Evolutionary conservation across 2,888 invertebrate species (phyloP).

Genomic region (Mythimna pallens): DNA sequence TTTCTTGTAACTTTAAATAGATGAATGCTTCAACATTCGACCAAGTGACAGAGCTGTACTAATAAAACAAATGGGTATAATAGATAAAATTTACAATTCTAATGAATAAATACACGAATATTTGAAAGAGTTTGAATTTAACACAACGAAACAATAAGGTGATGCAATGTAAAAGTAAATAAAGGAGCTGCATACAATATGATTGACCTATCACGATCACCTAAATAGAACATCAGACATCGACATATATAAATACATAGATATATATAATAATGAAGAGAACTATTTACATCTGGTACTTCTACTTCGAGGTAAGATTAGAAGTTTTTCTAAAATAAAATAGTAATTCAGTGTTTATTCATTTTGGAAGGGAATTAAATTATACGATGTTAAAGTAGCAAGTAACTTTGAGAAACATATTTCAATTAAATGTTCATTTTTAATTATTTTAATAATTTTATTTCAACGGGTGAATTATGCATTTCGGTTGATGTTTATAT

Average conservation of each 20-base stretch:
- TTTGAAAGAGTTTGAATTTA: slow-evolving; percentile 10
- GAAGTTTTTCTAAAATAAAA: neutral
- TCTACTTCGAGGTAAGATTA: neutral
- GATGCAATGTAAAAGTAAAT: slow-evolving; percentile 33
- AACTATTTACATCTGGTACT: neutral
- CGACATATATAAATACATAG: slow-evolving; percentile 8
- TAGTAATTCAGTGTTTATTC: neutral
- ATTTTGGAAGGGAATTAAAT: neutral
- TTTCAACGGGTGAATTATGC: neutral
- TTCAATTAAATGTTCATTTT: neutral
- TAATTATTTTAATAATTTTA: neutral
- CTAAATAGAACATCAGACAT: slow-evolving; percentile 28
- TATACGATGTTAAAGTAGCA: neutral
- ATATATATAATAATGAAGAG: neutral
- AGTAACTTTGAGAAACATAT: neutral
- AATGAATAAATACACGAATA: neutral
- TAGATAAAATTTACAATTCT: neutral
- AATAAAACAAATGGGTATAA: neutral
- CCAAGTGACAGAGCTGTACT: neutral
- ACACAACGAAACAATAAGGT: slow-evolving; percentile 8
- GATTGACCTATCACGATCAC: slow-evolving; percentile 54
- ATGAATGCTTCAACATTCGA: too few relatives aligned
- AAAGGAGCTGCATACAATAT: slow-evolving; percentile 19
- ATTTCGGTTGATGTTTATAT: neutral
- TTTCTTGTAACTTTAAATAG: neutral